Evolutionary conservation across 2,113 vertebrate genomes (phyloP), one percentile per base, ranked within the genome.

Genomic region (Pao palembangensis): DNA sequence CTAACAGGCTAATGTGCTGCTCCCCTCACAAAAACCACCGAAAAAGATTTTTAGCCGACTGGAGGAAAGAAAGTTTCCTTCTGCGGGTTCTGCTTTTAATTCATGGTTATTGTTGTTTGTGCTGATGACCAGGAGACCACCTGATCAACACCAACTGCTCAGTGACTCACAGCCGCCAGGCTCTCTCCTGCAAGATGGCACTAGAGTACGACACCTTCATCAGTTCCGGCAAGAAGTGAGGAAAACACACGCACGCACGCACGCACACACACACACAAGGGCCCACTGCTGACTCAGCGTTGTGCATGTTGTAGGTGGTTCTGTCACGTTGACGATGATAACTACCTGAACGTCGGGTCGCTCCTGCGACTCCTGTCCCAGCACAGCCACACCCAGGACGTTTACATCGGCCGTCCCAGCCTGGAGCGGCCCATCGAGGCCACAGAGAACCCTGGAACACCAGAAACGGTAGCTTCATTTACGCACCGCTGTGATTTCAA

Each of bases 61-160:
- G 28, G 28, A 31, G 21, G 21, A 23, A 23, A 23, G 21, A 31
- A 31, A 6, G 5, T 8, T 31, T 31, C 8, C 4, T 31, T 5
- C 28, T 31, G 28, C 8, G 2, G 13, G 43, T 44, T 44, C 5
- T 14, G 44, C n/a, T 16, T 47, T 47, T n/a, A 6, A 47, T 8
- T 6, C 15, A 2, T 8, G 44, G 15, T n/a, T 47, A 38, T 3
- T 48, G 19, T 66, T 4, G 52, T 3, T 23, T 76, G 19, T 17
- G 6, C 58, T 58, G 44, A 41, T 51, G 19, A 5, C 0, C 83
- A 97, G 95, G 89, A 69, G 88, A 88, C 61, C 87, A 89, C 0
- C 82, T 95, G 77, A 89, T 98, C 84, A 94, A 93, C 81, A 98
- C 94, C 2, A 96, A 97, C 91, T 98, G 95, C 66, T 96, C 95